Base-by-base conservation (phyloP, 2,888 invertebrate genomes). In the Chaetogeoica ovagalla region DNA sequence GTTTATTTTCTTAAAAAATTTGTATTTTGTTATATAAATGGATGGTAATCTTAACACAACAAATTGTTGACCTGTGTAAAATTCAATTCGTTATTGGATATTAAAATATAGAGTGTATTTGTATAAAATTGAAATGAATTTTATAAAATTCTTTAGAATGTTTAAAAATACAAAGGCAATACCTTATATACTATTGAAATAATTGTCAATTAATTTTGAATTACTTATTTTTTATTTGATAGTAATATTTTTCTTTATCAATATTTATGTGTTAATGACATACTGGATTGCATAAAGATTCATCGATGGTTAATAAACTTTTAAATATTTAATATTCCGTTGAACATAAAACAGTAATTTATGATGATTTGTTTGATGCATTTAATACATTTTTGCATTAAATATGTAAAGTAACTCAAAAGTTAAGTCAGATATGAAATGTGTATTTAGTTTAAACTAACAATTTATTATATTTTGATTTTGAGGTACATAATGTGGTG, bases 41-140 rank as follows among this genome's bases (percentile, higher is more conserved):
- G 43, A 57, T 66, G n/a, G 21, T 55, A 23, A 30, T 17, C 48
- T 66, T 66, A 76, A 76, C 66, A 68, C 23, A 48, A 76, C 66
- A 68, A 19, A 48, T 76, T 76, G 66, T 76, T 76, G 75, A 68
- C n/a, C 48, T 59, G 59, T 74, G 21, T 39, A 21, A 55, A 37
- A 65, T 55, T 65, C 0, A 8, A 65, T 30, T 55, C 21, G 5
- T 15, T 21, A 23, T 13, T 39, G 15, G 3, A 65, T 65, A 57
- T 43, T 6, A 60, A 19, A 43, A 69, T 52, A 52, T 65, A 9
- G 55, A 39, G 17, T 11, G 21, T n/a, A 19, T 55, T 55, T 74
- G 1, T 39, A 17, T 13, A 11, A 55, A 1, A 37, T 63, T 13
- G 6, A 55, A 1, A 37, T 63, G 37, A 21, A 73, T 60, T 57